Conservation (phyloP, 2,113 vertebrate species). For the rat (Rattus norvegicus) region GRCr8 NC_086024.1:90790001-90790500, state of each 20-base stretch:
- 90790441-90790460: not conserved
- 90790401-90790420: not conserved
- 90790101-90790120: not conserved
- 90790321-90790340: not conserved
- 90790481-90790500: not conserved
- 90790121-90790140: not conserved
- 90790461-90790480: not conserved
- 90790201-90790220: not conserved
- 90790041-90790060: not conserved
- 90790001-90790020: not conserved
- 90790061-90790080: not conserved
- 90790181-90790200: not conserved
- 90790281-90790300: not conserved
- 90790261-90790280: not conserved
- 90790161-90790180: not conserved
- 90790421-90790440: not conserved
- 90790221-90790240: not conserved
- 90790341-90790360: not conserved
- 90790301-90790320: not conserved
- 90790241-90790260: not conserved
- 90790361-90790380: not conserved
- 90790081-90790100: not conserved
- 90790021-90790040: not conserved
- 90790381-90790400: not conserved
- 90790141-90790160: not conserved